Conservation (phyloP, 2,797 vertebrate species). For the Chelon auratus region DNA sequence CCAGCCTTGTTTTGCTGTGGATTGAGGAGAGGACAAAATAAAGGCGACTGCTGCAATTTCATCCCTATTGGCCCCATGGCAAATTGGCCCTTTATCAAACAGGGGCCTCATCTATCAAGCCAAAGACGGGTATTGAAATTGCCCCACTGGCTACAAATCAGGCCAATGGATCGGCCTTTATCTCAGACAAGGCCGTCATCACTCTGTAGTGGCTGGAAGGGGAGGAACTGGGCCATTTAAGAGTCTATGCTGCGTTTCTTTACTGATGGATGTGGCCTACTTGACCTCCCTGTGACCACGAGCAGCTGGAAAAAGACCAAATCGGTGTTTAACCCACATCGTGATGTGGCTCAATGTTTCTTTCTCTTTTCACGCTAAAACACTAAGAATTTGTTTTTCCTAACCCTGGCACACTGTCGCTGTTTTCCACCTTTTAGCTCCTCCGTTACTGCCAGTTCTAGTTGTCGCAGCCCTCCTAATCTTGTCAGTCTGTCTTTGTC, state of each 20-base stretch:
- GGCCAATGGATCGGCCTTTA: slow-evolving; percentile 83
- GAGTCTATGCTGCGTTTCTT: slow-evolving; percentile 69
- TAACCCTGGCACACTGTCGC: slow-evolving; percentile 14
- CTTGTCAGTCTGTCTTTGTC: slow-evolving; percentile 23
- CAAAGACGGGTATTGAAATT: slow-evolving; percentile 87
- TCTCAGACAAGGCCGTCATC: slow-evolving; percentile 86
- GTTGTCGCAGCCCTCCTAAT: slow-evolving; percentile 39
- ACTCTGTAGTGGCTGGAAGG: slow-evolving; percentile 78
- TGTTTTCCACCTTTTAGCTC: slow-evolving; percentile 29
- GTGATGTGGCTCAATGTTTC: slow-evolving; percentile 48
- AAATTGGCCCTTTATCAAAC: slow-evolving; percentile 87
- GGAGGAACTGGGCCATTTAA: slow-evolving; percentile 73
- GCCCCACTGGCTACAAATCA: slow-evolving; percentile 85
- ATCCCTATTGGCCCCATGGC: slow-evolving; percentile 81
- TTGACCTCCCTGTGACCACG: slow-evolving; percentile 80
- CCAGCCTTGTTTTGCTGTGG: slow-evolving; percentile 66
- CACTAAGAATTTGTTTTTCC: slow-evolving; percentile 20
- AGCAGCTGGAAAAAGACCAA: slow-evolving; percentile 64
- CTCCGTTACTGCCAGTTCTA: slow-evolving; percentile 4
- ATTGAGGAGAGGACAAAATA: slow-evolving; percentile 81
- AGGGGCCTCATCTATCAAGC: slow-evolving; percentile 83
- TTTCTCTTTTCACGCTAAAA: slow-evolving; percentile 29
- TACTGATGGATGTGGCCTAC: slow-evolving; percentile 78
- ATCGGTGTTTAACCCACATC: slow-evolving; percentile 61
- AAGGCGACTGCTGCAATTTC: slow-evolving; percentile 83